Evolutionary conservation across 2,888 invertebrate species (phyloP), one percentile per base, ranked within the genome.

Genomic region (Diachrysia chrysitis): DNA sequence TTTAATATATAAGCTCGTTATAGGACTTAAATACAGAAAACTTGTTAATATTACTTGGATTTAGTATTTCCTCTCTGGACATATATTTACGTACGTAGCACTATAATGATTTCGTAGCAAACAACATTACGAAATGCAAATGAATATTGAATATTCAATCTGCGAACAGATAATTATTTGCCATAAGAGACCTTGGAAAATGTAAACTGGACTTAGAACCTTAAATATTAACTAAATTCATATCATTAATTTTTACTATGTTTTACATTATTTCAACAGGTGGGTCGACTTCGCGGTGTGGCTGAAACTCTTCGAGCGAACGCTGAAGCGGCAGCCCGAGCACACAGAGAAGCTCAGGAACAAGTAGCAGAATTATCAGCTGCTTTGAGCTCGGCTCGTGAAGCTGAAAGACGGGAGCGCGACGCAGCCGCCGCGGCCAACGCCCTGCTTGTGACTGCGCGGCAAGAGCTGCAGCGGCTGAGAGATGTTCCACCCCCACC

Each of bases 391-490:
- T 93, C 96, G 54, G 93, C 95, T 23, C 89, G 94, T 54, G 96
- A 96, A 58, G 89, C 91, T 0, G 95, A 94, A 75, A 82, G 95
- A 61, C 91, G 96, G 81, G 96, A 96, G 85, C 88, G 94, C 19
- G 95, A 96, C 59, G 92, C 95, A 7, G 94, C 94, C 69, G 93
- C 95, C 54, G 91, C 95, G 0, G 94, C 96, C 25, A 95, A 95
- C 17, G 96, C 96, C 75, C 85, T 97, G 76, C 96, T 97, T 81
- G 95, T 96, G 37, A 96, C 97, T 69, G 93, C 97, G 64, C 97
- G 96, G 71, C 91, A 93, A 70, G 97, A 97, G 88, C 91, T 97
- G 78, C 97, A 96, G 88, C 92, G 95, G 66, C 90, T 97, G 76
- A 95, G 96, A 64, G 95, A 96, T n/a, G 97, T 97, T 85, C 92